A percentile compares a stretch with the other conserved stretches of the same genome.
phyloP scores from a whole-genome alignment of 2,797 vertebrate species.

The Dendrocincla fuliginosa region DNA sequence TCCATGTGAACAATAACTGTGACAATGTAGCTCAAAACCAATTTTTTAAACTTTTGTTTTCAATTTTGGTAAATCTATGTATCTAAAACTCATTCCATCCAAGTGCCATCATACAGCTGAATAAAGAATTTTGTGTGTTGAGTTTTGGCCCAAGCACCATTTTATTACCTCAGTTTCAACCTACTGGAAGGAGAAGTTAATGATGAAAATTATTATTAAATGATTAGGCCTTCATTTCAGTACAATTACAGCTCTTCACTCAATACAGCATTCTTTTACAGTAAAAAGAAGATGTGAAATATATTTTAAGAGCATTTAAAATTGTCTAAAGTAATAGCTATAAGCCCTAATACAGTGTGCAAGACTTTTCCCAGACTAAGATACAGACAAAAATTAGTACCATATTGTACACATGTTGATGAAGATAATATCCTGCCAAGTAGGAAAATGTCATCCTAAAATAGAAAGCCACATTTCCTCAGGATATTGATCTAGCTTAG shows the following conservation, averaged over 20 bases:
- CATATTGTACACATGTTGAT: constrained; percentile 58
- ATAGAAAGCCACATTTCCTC: constrained; percentile 67
- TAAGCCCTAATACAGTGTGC: constrained; percentile 29
- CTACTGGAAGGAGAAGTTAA: background rate
- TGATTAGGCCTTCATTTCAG: constrained; percentile 19
- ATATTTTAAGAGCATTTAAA: constrained; percentile 34
- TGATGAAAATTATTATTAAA: background rate
- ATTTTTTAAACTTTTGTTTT: background rate
- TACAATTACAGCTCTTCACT: background rate
- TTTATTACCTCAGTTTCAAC: constrained; percentile 4
- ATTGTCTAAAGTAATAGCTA: constrained; percentile 47
- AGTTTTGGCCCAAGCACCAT: background rate
- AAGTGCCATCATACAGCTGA: background rate
- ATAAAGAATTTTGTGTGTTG: background rate
- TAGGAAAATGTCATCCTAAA: constrained; percentile 66
- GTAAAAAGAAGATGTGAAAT: constrained; percentile 13
- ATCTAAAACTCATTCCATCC: background rate
- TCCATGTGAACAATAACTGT: background rate
- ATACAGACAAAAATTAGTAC: constrained; percentile 61
- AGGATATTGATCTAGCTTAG: constrained; percentile 59
- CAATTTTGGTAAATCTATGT: background rate
- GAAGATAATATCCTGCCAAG: constrained; percentile 64
- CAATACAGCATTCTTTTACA: constrained; percentile 16
- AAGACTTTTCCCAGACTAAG: constrained; percentile 56
- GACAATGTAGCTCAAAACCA: background rate